Base-by-base conservation (phyloP, 2,113 vertebrate species). In the Sprattus sprattus region DNA sequence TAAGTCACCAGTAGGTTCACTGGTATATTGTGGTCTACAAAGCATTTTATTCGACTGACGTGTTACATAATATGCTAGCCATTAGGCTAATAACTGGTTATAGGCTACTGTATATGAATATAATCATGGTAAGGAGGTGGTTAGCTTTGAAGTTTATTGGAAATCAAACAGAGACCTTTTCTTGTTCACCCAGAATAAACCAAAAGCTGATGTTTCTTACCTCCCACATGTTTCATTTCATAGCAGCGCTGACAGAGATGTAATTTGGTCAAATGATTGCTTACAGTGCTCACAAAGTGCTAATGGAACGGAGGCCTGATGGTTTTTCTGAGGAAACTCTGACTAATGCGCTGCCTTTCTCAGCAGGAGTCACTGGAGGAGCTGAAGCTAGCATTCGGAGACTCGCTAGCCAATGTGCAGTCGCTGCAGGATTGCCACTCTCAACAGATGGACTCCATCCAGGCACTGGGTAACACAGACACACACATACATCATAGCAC, bases 361-460 rank as follows among this genome's bases (percentile, higher is more conserved):
- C 85, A 88, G 89, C 90, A 99, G 98, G 97, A 97, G 88, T 94
- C 90, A 2, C 91, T 99, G 86, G 96, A 98, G 64, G 98, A 98
- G 88, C 94, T 99, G 88, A 99, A 99, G 92, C 92, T 99, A 92
- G 97, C 97, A 86, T 93, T 96, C 11, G 96, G 96, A 86, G 98
- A 98, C 91, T 95, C 98, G 0, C 94, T 98, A 89, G 95, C 97
- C 13, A 96, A 98, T 81, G 96, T 95, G 13, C 97, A 97, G 81
- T 96, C 96, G 18, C 92, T 99, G 45, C 98, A 99, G 91, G 96
- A 97, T 83, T 99, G 98, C 89, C 97, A 98, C 88, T 96, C 97
- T 89, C 98, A 97, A 84, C 97, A 99, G 91, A 97, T 96, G 50
- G 98, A 99, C 89, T 95, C 98, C 0, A 91, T 97, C 88, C 94